Base-by-base conservation (phyloP, 2,113 vertebrate species). In the Coracopsis vasa region DNA sequence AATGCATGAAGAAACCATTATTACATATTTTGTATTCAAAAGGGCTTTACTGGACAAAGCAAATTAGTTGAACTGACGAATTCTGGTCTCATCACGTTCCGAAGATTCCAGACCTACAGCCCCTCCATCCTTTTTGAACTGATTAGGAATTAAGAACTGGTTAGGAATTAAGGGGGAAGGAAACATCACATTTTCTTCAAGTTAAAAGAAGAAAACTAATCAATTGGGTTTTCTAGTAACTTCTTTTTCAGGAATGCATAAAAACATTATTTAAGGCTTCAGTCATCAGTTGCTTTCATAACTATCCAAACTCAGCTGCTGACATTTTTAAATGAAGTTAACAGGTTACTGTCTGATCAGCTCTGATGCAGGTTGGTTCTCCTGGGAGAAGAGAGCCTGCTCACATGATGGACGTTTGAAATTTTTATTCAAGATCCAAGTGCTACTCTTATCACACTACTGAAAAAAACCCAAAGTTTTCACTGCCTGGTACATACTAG, bases 371-470 rank as follows among this genome's bases (percentile, higher is more conserved):
- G 35, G 29, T 8, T 54, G 28, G 35, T 11, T 84, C 28, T 41
- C 44, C 21, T 44, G 16, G 20, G 7, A 67, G 47, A 47, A 74
- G 27, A 20, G 29, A 47, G n/a, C 5, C 72, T 72, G 18, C 18
- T 79, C 41, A 54, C 20, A 39, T 14, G 8, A 25, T 3, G 3
- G 3, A 25, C 21, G 33, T 39, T 54, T 47, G 17, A 13, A 8
- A 79, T 66, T 88, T 78, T 44, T 45, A 50, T 48, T 89, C 47
- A 77, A 67, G n/a, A 75, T 20, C 29, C 23, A 94, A 70, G 69
- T 74, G 9, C 11, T 69, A 73, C n/a, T 72, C 58, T 39, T 62
- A 62, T 0, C 0, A 2, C 41, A 66, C n/a, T 74, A 58, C 3
- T 39, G 5, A 37, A 88, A 69, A 35, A 16, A 53, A 80, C 16